Percentiles rank a stretch among this genome's conserved stretches.
These are phyloP conservation scores for Apeltes quadracus DNA, from an alignment of 2,113 vertebrate species.

Conservation along the genomic window DNA sequence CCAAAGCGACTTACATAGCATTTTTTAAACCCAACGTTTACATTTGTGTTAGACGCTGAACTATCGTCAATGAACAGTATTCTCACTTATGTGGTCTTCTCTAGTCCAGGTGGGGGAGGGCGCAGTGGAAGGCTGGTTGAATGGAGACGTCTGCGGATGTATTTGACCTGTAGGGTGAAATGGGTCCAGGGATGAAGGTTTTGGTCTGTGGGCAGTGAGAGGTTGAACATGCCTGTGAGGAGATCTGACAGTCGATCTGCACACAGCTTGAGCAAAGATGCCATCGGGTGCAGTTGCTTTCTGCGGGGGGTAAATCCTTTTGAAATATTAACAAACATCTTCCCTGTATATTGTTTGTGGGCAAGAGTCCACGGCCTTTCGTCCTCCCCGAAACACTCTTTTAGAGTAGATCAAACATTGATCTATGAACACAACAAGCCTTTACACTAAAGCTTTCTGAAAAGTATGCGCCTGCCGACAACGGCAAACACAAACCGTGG, in stretches of 20 bases:
- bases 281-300: not conserved
- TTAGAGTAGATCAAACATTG: conserved; percentile 13
- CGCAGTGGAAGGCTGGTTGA: not conserved
- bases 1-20: no score
- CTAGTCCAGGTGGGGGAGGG: not conserved
- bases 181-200: not conserved
- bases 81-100: not conserved
- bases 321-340: not conserved
- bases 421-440: conserved; percentile 17
- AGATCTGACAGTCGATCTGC: conserved; percentile 1
- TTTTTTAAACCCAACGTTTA: no score
- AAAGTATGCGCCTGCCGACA: not conserved
- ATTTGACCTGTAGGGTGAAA: not conserved
- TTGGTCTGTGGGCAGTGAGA: not conserved
- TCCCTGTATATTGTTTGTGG: not conserved
- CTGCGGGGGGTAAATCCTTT: not conserved
- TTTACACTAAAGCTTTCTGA: conserved; percentile 5
- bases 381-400: not conserved
- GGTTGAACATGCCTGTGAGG: not conserved
- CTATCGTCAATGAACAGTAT: not conserved
- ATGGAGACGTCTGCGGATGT: not conserved
- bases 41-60: not conserved
- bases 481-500: not conserved
- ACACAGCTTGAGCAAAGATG: not conserved
- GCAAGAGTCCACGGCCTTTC: not conserved